Evolutionary conservation across 23 tunicate genomes (phyloP).

Genomic region (Styela clava): DNA sequence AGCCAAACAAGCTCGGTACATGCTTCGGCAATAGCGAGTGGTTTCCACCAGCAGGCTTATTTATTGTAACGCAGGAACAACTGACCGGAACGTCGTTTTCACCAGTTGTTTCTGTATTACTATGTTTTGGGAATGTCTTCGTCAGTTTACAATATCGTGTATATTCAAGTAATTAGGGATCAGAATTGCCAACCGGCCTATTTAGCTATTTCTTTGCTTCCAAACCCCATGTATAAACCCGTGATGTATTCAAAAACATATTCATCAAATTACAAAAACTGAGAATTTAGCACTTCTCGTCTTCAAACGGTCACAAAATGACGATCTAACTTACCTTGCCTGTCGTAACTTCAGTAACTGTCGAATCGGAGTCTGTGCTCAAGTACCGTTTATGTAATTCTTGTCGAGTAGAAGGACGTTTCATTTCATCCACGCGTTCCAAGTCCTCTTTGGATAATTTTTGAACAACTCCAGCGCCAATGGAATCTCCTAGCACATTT

Average conservation of each 20-base stretch:
- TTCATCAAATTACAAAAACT: too few relatives aligned
- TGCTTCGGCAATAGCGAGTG: background rate
- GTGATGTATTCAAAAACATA: background rate
- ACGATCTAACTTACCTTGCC: background rate
- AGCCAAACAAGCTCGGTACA: too few relatives aligned
- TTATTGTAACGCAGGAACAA: too few relatives aligned
- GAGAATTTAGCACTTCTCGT: background rate
- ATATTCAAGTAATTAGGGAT: too few relatives aligned
- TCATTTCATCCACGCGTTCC: slow-evolving; percentile 16
- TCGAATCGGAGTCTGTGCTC: slow-evolving; percentile 7
- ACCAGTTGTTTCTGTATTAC: too few relatives aligned
- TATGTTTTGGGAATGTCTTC: too few relatives aligned
- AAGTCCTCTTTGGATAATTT: slow-evolving; percentile 52
- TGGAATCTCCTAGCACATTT: slow-evolving; percentile 81
- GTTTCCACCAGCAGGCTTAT: too few relatives aligned
- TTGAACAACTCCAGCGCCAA: slow-evolving; percentile 82
- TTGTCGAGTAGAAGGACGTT: background rate
- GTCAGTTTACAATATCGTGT: too few relatives aligned
- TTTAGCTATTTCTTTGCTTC: too few relatives aligned
- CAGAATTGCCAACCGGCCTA: background rate
- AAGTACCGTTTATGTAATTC: background rate
- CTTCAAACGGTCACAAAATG: background rate
- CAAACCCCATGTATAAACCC: background rate
- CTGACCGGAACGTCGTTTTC: too few relatives aligned
- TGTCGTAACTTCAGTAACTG: background rate